These are phyloP conservation scores for Pseudomyrmex dendroicus DNA, from an alignment of 1,140 invertebrate genomes.

Conservation along the genomic window DNA sequence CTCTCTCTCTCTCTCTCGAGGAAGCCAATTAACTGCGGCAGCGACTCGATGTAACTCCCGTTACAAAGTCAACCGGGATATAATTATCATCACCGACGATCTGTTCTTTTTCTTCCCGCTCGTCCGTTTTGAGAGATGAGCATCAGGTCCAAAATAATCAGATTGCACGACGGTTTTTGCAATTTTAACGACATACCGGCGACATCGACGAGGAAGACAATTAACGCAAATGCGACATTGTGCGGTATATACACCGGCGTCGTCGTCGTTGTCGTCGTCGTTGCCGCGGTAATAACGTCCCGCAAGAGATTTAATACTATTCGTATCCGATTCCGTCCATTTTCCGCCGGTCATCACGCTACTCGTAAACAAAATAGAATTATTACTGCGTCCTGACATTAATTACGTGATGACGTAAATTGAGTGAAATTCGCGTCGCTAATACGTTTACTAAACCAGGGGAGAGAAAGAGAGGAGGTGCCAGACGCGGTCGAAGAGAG, in stretches of 20 bases:
- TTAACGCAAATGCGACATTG: neutral
- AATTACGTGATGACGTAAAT: constrained; percentile 69
- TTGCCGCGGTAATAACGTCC: neutral
- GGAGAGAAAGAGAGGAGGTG: constrained; percentile 6
- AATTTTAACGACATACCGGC: neutral
- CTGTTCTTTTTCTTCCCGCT: neutral
- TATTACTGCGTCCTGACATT: constrained; percentile 71
- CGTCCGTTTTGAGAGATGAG: neutral
- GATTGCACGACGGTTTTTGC: neutral
- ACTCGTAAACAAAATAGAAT: constrained; percentile 69
- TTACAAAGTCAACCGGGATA: constrained; percentile 35
- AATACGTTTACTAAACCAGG: constrained; percentile 68
- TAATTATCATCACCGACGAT: constrained; percentile 5
- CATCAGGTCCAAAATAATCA: neutral
- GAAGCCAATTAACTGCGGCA: constrained; percentile 64
- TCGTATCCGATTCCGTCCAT: constrained; percentile 23
- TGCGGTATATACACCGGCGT: neutral
- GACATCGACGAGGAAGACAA: neutral
- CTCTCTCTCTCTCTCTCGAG: neutral
- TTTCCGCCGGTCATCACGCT: constrained; percentile 38
- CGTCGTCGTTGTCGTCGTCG: neutral
- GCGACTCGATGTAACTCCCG: constrained; percentile 22
- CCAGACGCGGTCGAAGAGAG: constrained; percentile 58
- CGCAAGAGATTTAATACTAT: constrained; percentile 14
- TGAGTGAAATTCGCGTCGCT: constrained; percentile 65